These are phyloP conservation scores for Anolis apletophallus DNA, from an alignment of 2,797 vertebrate genomes.

Conservation along the genomic window DNA sequence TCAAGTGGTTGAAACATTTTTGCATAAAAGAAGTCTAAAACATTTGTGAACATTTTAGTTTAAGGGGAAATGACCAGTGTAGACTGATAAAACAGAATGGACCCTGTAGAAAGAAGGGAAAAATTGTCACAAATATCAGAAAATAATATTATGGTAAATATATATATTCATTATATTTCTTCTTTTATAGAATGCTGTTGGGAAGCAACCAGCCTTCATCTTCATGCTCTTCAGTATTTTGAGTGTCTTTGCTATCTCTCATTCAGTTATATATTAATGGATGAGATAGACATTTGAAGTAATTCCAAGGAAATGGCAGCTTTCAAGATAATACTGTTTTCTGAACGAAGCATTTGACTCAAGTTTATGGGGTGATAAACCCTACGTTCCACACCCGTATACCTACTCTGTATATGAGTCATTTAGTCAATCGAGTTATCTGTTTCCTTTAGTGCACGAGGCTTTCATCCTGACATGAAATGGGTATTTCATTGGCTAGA, in stretches of 20 bases:
- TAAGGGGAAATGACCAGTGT: not conserved
- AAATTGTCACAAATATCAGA: not conserved
- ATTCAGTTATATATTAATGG: conserved; percentile 61
- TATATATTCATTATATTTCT: not conserved
- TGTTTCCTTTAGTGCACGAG: conserved; percentile 59
- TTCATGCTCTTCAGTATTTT: conserved; percentile 66
- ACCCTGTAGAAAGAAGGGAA: not conserved
- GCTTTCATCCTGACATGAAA: conserved; percentile 44
- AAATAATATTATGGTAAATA: not conserved
- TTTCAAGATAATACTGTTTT: conserved; percentile 43
- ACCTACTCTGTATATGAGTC: conserved; percentile 8
- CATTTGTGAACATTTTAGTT: not conserved
- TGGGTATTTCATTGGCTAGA: conserved; percentile 39
- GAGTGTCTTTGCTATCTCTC: conserved; percentile 57
- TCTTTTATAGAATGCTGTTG: conserved; percentile 62
- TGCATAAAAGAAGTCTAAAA: not conserved
- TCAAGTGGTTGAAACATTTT: not conserved
- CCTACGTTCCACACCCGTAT: not conserved
- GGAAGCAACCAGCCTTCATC: conserved; percentile 46
- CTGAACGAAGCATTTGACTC: conserved; percentile 28
- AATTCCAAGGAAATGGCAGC: conserved; percentile 5
- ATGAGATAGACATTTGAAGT: conserved; percentile 61
- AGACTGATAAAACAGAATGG: not conserved
- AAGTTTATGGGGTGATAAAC: conserved; percentile 9
- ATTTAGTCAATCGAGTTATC: conserved; percentile 42